A percentile compares a stretch with the other conserved stretches of the same genome.
Evolutionary conservation across 2,113 vertebrate genomes (phyloP).

Genomic region (Pangasianodon hypophthalmus): DNA sequence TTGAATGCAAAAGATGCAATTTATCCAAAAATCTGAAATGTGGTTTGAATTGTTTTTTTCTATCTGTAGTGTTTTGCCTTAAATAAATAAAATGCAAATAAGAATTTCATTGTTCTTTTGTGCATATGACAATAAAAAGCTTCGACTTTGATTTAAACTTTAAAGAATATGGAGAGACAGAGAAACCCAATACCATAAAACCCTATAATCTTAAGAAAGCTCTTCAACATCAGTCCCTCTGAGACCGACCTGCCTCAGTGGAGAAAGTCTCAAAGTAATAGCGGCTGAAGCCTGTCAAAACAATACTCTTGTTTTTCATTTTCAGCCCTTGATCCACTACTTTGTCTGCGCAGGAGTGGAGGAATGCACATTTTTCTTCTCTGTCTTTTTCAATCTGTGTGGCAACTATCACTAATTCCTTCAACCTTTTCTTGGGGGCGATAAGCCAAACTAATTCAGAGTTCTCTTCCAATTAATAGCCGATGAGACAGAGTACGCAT

Average conservation of each 20-base stretch:
- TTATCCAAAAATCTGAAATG: background rate
- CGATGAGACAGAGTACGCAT: constrained; percentile 28
- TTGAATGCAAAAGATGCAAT: background rate
- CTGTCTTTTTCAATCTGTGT: background rate
- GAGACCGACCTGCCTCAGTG: constrained; percentile 41
- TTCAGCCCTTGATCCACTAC: constrained; percentile 60
- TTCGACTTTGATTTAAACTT: background rate
- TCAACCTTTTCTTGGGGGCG: background rate
- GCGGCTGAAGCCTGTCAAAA: constrained; percentile 65
- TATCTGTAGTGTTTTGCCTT: background rate
- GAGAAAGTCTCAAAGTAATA: constrained; percentile 54
- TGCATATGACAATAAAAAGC: background rate
- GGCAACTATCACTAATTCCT: background rate
- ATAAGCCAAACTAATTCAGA: background rate
- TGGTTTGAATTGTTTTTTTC: background rate
- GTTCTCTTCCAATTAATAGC: background rate
- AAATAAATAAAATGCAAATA: background rate
- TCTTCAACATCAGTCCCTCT: constrained; percentile 34
- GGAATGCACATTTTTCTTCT: constrained; percentile 51
- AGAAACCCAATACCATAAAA: constrained; percentile 1
- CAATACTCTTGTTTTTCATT: constrained; percentile 61
- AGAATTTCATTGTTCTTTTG: background rate
- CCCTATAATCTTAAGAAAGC: background rate
- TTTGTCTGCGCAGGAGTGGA: constrained; percentile 50
- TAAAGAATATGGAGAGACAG: background rate